Evolutionary conservation across 2,888 invertebrate genomes (phyloP).

Genomic region (Conistra vaccinii): DNA sequence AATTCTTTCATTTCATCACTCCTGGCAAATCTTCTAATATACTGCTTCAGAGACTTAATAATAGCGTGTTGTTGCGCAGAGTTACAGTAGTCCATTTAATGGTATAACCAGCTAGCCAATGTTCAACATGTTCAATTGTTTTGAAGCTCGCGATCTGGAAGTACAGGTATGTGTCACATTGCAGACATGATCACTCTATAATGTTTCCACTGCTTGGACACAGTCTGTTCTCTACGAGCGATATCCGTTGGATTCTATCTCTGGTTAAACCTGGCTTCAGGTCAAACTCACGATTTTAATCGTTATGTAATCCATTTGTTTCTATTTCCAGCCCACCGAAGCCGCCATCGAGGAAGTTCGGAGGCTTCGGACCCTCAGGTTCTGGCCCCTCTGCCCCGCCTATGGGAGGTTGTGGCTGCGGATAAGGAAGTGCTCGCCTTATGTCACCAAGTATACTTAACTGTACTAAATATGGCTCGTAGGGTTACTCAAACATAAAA

Average conservation of each 20-base stretch:
- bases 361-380: slow-evolving; percentile 86
- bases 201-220: neutral
- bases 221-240: neutral
- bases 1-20: no score
- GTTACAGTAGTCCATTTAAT: neutral
- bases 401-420: slow-evolving; percentile 86
- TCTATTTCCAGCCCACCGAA: slow-evolving; percentile 83
- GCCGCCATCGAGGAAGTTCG: slow-evolving; percentile 84
- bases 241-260: neutral
- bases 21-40: no score
- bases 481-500: slow-evolving; percentile 27
- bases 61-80: neutral
- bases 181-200: neutral
- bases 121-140: neutral
- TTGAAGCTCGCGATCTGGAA: neutral
- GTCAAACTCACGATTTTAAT: neutral
- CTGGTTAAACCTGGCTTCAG: neutral
- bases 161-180: neutral
- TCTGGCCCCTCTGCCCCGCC: slow-evolving; percentile 85
- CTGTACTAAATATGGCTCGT: slow-evolving; percentile 34
- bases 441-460: slow-evolving; percentile 31
- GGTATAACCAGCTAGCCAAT: neutral
- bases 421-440: slow-evolving; percentile 65
- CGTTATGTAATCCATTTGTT: neutral
- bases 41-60: neutral